Conservation (phyloP, 2,113 vertebrate species). For the Rhabdomys dilectus region DNA sequence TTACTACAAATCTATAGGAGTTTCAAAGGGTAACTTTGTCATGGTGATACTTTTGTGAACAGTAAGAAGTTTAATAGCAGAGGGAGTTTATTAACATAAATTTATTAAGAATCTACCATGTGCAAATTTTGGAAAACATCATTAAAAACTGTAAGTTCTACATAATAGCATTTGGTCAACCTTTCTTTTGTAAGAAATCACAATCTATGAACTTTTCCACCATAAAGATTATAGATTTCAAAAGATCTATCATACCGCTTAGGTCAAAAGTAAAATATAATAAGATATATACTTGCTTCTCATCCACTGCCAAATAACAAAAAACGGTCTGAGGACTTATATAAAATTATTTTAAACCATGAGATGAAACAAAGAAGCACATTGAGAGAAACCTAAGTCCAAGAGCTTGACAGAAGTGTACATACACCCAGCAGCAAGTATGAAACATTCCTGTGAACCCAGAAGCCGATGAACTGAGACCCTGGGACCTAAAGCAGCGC, state of each 20-base stretch:
- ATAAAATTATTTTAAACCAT: conserved; percentile 75
- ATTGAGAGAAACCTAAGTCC: conserved; percentile 69
- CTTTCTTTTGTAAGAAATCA: conserved; percentile 54
- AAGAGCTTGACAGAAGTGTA: conserved; percentile 68
- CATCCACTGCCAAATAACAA: conserved; percentile 39
- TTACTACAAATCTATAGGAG: background rate
- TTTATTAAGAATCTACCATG: background rate
- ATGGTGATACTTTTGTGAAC: background rate
- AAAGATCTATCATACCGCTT: conserved; percentile 28
- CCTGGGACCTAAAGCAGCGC: conserved; percentile 59
- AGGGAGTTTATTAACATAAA: conserved; percentile 15
- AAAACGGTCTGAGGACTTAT: conserved; percentile 58
- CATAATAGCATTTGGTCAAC: background rate
- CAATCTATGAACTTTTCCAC: conserved; percentile 45
- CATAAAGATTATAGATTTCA: conserved; percentile 36
- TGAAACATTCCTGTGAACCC: conserved; percentile 64
- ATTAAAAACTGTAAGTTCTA: conserved; percentile 34
- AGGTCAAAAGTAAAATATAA: conserved; percentile 51
- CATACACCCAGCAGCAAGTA: conserved; percentile 64
- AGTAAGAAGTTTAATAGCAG: conserved; percentile 24
- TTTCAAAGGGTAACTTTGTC: background rate
- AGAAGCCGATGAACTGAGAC: conserved; percentile 62
- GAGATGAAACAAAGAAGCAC: conserved; percentile 62
- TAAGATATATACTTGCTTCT: conserved; percentile 62
- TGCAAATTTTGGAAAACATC: background rate